Evolutionary conservation across 2,797 vertebrate genomes (phyloP), one percentile per base, ranked within the genome.

Genomic region (Sparus aurata): DNA sequence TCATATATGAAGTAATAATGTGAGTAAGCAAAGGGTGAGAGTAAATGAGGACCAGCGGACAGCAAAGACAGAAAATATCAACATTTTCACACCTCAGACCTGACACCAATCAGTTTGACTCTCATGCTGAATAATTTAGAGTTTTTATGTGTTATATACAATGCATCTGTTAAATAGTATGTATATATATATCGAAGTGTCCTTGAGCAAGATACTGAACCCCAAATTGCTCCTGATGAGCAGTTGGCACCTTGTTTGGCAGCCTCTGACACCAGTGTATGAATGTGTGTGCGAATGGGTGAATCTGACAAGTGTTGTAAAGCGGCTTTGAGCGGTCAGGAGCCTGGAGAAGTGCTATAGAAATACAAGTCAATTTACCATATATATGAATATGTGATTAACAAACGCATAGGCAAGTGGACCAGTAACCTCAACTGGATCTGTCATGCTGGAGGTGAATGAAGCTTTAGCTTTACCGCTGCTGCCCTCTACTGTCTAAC

Each of bases 401-500:
- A 46, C 10, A 55, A 16, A 59, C 10, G 5, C 1, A 58, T 5
- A 20, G n/a, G 53, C 57, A 12, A 17, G 46, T 12, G 23, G 54
- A 53, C 13, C 9, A 18, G 7, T 63, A 22, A 70, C 34, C 34
- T 70, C 12, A 41, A 17, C 18, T 63, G 34, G 25, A 20, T 47
- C 18, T 60, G 20, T 22, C 22, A 53, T 43, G 22, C 13, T 65
- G 4, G 49, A 47, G 22, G 27, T 65, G 34, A 43, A 41, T 25
- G 75, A 17, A 50, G 23, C 11, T 77, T 75, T 77, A 30, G 15
- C 63, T 75, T 72, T 55, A 34, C 68, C 58, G 50, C 69, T 91
- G 74, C 86, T 90, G 89, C 86, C 85, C 75, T 87, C 90, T 89
- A 46, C 74, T 81, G 85, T 69, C 69, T 61, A 45, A 45, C 53